These are phyloP conservation scores for Lepidothrix coronata DNA, from an alignment of 2,113 vertebrate species.

Conservation along the genomic window DNA sequence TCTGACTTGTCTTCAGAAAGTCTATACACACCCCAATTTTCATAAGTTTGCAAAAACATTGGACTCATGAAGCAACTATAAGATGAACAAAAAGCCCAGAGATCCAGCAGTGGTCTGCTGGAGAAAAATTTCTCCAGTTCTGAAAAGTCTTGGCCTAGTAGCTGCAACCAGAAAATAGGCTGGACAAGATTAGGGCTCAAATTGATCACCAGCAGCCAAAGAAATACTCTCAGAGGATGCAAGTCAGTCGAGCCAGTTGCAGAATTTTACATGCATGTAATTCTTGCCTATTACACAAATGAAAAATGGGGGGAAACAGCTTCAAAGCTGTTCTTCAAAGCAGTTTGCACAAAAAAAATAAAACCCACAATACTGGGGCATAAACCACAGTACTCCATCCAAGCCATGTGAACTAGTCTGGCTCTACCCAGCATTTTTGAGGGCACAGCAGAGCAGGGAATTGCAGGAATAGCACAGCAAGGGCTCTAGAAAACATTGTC, in stretches of 20 bases:
- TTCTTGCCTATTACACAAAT: not conserved
- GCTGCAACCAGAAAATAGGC: not conserved
- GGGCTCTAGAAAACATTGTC: not conserved
- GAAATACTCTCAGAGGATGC: not conserved
- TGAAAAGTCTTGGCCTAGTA: not conserved
- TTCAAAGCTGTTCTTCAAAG: not conserved
- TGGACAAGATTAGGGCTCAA: not conserved
- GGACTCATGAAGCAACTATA: not conserved
- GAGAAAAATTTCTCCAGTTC: not conserved
- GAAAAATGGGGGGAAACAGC: not conserved
- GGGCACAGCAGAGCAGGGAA: not conserved
- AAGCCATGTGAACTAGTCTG: rapidly evolving
- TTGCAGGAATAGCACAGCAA: not conserved
- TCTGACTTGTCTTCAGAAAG: not conserved
- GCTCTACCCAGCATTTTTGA: not conserved
- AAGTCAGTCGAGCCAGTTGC: not conserved
- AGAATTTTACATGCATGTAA: not conserved
- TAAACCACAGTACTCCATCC: rapidly evolving
- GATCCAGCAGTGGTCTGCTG: not conserved
- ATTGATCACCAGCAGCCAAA: not conserved
- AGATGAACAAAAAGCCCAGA: not conserved
- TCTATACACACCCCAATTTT: not conserved
- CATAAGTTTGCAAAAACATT: not conserved
- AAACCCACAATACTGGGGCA: not conserved
- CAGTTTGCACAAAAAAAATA: not conserved